These are phyloP conservation scores for Ophioninae sp. DNA, from an alignment of 2,888 invertebrate species.

Conservation along the genomic window DNA sequence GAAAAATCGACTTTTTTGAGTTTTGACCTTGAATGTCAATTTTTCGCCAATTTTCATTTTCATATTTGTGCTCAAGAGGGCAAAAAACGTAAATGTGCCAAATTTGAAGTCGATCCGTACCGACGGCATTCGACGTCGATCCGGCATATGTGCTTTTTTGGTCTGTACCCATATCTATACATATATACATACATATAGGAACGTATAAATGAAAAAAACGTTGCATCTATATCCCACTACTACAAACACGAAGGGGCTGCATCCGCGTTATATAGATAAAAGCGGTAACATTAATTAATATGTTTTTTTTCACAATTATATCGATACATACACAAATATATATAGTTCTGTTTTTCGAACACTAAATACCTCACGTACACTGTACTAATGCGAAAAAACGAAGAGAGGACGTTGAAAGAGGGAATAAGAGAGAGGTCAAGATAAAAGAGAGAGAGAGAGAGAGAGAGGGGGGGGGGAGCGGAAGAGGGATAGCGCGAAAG, in stretches of 20 bases:
- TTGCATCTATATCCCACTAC: slow-evolving; percentile 44
- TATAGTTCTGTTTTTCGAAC: slow-evolving; percentile 60
- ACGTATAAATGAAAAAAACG: slow-evolving; percentile 1
- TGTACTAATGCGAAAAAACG: slow-evolving; percentile 68
- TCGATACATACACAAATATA: slow-evolving; percentile 52
- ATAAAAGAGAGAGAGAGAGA: neutral
- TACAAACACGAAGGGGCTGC: slow-evolving; percentile 36
- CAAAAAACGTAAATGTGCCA: too few relatives aligned
- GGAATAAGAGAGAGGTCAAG: slow-evolving; percentile 35
- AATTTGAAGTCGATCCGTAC: too few relatives aligned
- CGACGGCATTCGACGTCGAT: too few relatives aligned
- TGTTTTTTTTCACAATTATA: slow-evolving; percentile 49
- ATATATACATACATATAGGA: slow-evolving; percentile 18
- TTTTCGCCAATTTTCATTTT: too few relatives aligned
- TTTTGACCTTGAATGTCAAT: too few relatives aligned
- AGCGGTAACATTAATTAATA: slow-evolving; percentile 45
- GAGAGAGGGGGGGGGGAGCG: slow-evolving; percentile 46
- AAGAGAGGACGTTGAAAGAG: neutral
- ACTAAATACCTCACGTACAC: slow-evolving; percentile 62
- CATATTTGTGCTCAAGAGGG: too few relatives aligned
- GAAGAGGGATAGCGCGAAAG: slow-evolving; percentile 51
- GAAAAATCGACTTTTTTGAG: too few relatives aligned
- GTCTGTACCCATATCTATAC: slow-evolving; percentile 15
- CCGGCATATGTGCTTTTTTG: neutral
- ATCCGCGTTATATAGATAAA: slow-evolving; percentile 38